A percentile compares a stretch with the other conserved stretches of the same genome.
phyloP scores from a whole-genome alignment of 2,113 vertebrate species.

The Nycticebus coucang region DNA sequence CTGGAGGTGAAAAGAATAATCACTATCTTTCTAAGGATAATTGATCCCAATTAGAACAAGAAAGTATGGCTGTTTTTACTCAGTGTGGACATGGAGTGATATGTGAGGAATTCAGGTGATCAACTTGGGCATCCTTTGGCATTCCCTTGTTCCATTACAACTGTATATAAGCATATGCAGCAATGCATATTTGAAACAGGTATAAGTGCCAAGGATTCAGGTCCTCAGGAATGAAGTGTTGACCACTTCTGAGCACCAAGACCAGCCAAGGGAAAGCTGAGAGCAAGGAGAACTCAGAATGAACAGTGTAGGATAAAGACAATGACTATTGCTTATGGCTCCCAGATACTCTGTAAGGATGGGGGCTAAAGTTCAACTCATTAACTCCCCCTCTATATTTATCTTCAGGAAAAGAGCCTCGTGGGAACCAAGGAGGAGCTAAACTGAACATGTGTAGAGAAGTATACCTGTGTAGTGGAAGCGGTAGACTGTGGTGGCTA shows the following conservation, averaged over 20 bases:
- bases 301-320: background rate
- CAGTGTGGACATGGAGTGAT: background rate
- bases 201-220: background rate
- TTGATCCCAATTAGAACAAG: background rate
- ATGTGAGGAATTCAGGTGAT: background rate
- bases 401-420: background rate
- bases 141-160: background rate
- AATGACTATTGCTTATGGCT: background rate
- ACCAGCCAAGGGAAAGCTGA: background rate
- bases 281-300: background rate
- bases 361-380: background rate
- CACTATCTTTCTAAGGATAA: background rate
- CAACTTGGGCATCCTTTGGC: background rate
- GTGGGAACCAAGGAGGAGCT: background rate
- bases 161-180: background rate
- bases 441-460: background rate
- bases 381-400: background rate
- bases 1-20: background rate
- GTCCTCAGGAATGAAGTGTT: background rate
- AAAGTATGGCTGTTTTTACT: background rate
- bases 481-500: background rate
- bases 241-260: background rate
- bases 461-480: background rate
- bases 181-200: background rate
- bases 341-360: background rate